Evolutionary conservation across 2,797 vertebrate species (phyloP).

Genomic region (Oryzias sinensis): DNA sequence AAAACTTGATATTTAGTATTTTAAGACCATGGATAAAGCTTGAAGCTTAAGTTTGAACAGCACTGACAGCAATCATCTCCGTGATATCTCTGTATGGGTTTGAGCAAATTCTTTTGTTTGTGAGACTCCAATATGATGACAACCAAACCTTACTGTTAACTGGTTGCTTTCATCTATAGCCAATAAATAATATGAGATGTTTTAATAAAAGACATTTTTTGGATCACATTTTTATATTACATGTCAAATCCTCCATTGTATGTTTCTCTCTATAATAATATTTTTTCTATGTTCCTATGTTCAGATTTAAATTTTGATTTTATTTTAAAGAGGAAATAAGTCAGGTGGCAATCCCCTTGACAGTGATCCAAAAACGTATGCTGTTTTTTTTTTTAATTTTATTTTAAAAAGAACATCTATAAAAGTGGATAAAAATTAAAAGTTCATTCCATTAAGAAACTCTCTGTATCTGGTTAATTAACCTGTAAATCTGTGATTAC

Average conservation of each 20-base stretch:
- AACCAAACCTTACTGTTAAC: conserved; percentile 79
- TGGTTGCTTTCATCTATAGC: conserved; percentile 39
- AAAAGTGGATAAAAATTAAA: too few relatives aligned
- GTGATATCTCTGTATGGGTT: conserved; percentile 60
- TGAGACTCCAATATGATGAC: conserved; percentile 76
- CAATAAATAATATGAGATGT: conserved; percentile 17
- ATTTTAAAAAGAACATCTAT: too few relatives aligned
- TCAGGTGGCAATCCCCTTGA: too few relatives aligned
- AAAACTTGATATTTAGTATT: conserved; percentile 20
- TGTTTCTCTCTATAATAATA: conserved; percentile 58
- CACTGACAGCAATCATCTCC: conserved; percentile 53
- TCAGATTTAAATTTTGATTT: conserved; percentile 35
- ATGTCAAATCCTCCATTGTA: conserved; percentile 57
- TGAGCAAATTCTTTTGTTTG: conserved; percentile 46
- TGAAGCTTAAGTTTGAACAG: conserved; percentile 62
- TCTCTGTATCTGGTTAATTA: too few relatives aligned
- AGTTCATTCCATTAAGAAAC: too few relatives aligned
- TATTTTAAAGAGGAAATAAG: neutral
- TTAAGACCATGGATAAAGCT: conserved; percentile 21
- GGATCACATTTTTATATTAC: conserved; percentile 58
- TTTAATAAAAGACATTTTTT: conserved; percentile 55
- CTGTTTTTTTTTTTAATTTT: neutral
- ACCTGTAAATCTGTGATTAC: too few relatives aligned
- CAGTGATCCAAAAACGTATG: neutral
- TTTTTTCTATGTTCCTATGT: conserved; percentile 45